phyloP scores from a whole-genome alignment of 2,888 invertebrate genomes.

The Octonoba sinensis region DNA sequence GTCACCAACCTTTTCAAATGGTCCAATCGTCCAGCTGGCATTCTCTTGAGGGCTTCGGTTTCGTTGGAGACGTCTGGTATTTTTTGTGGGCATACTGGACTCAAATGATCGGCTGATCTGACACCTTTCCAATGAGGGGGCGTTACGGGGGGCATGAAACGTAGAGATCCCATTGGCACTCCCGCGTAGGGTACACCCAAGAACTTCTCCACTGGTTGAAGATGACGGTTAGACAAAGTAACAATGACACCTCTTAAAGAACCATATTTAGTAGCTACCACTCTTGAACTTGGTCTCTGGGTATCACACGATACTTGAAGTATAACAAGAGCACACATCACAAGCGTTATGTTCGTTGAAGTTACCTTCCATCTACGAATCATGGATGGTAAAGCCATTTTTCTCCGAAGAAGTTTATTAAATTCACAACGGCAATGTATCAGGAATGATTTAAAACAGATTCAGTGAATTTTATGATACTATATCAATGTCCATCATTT shows the following conservation, averaged over 20 bases:
- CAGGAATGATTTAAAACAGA: too few species aligned
- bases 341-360: neutral
- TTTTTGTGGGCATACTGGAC: constrained; percentile 72
- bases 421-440: too few species aligned
- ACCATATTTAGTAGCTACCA: constrained; percentile 89
- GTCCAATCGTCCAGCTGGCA: constrained; percentile 71
- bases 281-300: constrained; percentile 77
- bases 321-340: constrained; percentile 2
- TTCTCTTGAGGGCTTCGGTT: constrained; percentile 68
- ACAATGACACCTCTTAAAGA: constrained; percentile 78
- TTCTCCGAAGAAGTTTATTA: neutral
- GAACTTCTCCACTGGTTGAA: constrained; percentile 71
- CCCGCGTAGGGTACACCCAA: constrained; percentile 72
- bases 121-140: constrained; percentile 71
- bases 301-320: constrained; percentile 3
- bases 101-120: constrained; percentile 67
- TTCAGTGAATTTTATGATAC: too few species aligned
- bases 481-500: too few species aligned
- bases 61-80: constrained; percentile 68
- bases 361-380: neutral
- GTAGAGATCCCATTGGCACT: constrained; percentile 69
- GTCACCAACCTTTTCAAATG: constrained; percentile 71
- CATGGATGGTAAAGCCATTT: neutral
- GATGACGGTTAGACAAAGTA: constrained; percentile 43
- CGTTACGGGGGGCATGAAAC: constrained; percentile 73